phyloP scores from a whole-genome alignment of 2,888 invertebrate genomes.

The Andrena bucephala region DNA sequence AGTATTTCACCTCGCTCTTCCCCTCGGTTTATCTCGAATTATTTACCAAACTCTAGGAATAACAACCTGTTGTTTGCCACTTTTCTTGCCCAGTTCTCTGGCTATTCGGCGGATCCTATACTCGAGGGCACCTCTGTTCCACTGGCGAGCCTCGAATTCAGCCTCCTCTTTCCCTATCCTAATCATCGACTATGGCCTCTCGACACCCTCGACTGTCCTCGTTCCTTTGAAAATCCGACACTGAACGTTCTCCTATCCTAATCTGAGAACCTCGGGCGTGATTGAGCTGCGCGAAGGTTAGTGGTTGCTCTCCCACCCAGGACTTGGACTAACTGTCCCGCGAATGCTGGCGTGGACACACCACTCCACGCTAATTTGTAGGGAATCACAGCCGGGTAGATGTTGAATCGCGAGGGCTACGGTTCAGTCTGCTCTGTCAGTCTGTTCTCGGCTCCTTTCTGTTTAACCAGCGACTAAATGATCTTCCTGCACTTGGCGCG shows the following conservation, averaged over 20 bases:
- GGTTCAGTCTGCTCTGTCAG: conserved; percentile 3
- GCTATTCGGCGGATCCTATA: neutral
- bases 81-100: neutral
- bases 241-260: no score
- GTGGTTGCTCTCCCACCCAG: no score
- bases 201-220: no score
- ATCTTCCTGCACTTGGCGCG: conserved; percentile 77
- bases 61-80: conserved; percentile 1
- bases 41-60: neutral
- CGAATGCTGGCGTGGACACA: no score
- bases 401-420: neutral
- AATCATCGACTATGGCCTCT: no score
- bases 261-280: no score
- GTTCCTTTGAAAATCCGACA: no score
- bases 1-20: neutral
- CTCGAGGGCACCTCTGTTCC: no score
- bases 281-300: no score
- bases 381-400: conserved; percentile 26
- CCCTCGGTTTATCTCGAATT: neutral
- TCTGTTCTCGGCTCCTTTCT: neutral
- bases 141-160: no score
- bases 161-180: no score
- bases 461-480: conserved; percentile 62
- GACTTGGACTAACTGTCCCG: no score
- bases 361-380: neutral